Evolutionary conservation across 2,888 invertebrate species (phyloP), one percentile per base, ranked within the genome.

Genomic region (Ceraclea dissimilis): DNA sequence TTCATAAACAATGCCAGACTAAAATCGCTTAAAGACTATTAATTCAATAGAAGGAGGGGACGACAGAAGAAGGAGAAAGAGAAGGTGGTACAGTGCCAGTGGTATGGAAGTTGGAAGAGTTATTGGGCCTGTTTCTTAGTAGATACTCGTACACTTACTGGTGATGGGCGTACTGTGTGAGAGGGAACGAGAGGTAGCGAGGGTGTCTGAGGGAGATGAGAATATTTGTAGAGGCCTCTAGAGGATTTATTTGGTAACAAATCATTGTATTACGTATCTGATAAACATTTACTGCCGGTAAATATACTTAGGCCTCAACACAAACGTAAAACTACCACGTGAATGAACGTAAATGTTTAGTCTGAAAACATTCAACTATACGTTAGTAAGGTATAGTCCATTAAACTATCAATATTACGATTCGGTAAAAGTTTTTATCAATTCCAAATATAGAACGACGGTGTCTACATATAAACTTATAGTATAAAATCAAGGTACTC

Each of bases 241-340:
- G 54, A 58, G 60, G 62, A 62, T 62, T 62, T 62, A 62, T 62
- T 62, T 58, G 62, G 60, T 55, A 58, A 62, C 62, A 62, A 62
- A 62, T 62, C 62, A 62, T 62, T 60, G 62, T 62, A 60, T 62
- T 60, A 62, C 62, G 57, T 56, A 58, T 53, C 58, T 51, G 60
- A 62, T 62, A 58, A 62, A 62, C 62, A 62, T 62, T 62, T 62
- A 62, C 62, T 60, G 54, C 55, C 48, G 55, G 62, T 59, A 62
- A 62, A 62, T 53, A 62, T 51, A 51, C 51, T 22, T 17, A 16
- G 26, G 49, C 17, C 49, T 49, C 19, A 17, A 16, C 11, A 47
- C 39, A n/a, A 16, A 39, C 39, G 39, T 39, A n/a, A n/a, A 5
- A 39, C 13, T 39, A 39, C 13, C 13, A n/a, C 39, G 16, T 16